Percentiles rank a stretch among this genome's conserved stretches.
Conservation (phyloP, 2,888 invertebrate genomes). For the Xiphydria camelus region DNA sequence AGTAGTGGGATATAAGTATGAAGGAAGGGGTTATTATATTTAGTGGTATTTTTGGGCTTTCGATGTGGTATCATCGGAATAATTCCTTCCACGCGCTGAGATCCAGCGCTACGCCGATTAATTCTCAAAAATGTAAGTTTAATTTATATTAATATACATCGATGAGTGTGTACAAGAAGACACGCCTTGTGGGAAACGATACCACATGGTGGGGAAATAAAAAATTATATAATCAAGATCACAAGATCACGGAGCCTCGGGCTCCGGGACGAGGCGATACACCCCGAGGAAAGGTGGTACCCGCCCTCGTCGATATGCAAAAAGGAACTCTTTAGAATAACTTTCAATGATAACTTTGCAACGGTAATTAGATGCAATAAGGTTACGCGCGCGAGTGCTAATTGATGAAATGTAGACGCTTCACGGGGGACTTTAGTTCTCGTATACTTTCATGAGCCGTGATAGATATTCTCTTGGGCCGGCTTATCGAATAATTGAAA, state of each 20-base stretch:
- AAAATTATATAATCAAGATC: conserved; percentile 13
- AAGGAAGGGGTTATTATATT: too few relatives aligned
- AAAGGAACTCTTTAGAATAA: conserved; percentile 38
- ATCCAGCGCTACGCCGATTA: too few relatives aligned
- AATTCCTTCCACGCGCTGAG: too few relatives aligned
- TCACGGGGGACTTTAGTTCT: conserved; percentile 28
- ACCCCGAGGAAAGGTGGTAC: conserved; percentile 12
- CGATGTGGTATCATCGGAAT: too few relatives aligned
- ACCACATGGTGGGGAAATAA: conserved; percentile 5
- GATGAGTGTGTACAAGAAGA: conserved; percentile 38
- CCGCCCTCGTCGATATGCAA: conserved; percentile 34
- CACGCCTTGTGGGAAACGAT: conserved; percentile 16
- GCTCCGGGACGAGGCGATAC: neutral
- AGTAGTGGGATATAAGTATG: too few relatives aligned
- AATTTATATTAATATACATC: conserved; percentile 54
- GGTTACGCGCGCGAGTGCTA: conserved; percentile 14
- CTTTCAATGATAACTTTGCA: too few relatives aligned
- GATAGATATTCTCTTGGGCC: conserved; percentile 41
- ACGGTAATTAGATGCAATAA: conserved; percentile 20
- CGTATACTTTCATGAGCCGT: conserved; percentile 53
- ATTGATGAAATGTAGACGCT: conserved; percentile 31
- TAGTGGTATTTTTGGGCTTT: too few relatives aligned
- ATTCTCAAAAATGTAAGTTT: conserved; percentile 55
- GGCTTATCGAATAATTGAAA: conserved; percentile 46
- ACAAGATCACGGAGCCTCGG: conserved; percentile 10